These are phyloP conservation scores for Crossaster papposus DNA, from an alignment of 53 echinoderm and acorn worm species.

Conservation along the genomic window DNA sequence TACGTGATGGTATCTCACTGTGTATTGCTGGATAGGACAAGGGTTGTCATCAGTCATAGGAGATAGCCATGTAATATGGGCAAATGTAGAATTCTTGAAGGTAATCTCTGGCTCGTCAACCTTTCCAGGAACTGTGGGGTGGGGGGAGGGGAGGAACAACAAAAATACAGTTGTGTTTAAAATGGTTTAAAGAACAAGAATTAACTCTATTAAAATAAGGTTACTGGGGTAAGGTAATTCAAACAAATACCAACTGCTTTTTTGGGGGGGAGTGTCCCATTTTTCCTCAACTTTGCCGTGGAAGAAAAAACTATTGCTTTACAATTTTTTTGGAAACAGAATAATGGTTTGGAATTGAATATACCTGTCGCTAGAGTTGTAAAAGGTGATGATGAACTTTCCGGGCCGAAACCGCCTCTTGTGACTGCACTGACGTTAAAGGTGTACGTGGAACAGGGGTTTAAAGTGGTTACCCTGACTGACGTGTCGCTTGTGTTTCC, in stretches of 20 bases:
- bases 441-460: slow-evolving; percentile 18
- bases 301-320: neutral
- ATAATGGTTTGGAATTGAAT: neutral
- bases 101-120: neutral
- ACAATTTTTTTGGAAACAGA: neutral
- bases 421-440: slow-evolving; percentile 30
- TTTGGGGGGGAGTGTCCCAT: too few relatives aligned
- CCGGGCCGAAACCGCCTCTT: neutral
- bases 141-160: too few relatives aligned
- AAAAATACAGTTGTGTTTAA: neutral
- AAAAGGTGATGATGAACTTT: neutral
- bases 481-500: neutral
- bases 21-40: slow-evolving; percentile 29
- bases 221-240: too few relatives aligned
- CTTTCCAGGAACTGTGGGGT: slow-evolving; percentile 42
- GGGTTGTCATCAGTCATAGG: slow-evolving; percentile 26
- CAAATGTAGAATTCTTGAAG: neutral
- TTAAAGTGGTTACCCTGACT: neutral
- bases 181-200: neutral
- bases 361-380: slow-evolving; percentile 20
- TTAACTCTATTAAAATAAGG: neutral
- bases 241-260: too few relatives aligned
- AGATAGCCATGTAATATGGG: neutral
- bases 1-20: neutral
- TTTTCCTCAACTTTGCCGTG: neutral